Conservation (phyloP, 1,140 invertebrate genomes). For the Drosophila melanogaster region DNA sequence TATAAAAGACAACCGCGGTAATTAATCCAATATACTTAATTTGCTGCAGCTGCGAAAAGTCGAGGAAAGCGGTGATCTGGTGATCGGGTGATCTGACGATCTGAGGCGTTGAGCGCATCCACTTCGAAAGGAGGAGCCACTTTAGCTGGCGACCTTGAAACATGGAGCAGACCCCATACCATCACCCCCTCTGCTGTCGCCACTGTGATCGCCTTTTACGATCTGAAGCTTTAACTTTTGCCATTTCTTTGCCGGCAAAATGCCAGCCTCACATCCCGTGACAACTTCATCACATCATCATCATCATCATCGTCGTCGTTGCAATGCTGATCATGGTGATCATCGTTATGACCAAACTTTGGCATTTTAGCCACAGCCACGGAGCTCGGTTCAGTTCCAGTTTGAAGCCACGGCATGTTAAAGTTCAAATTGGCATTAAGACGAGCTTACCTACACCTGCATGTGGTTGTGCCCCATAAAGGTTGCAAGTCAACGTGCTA, state of each 20-base stretch:
- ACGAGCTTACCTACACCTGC: constrained; percentile 41
- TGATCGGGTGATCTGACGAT: neutral
- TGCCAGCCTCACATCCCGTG: constrained; percentile 50
- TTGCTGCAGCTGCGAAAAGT: constrained; percentile 27
- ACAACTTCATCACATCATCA: constrained; percentile 32
- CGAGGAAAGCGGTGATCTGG: neutral
- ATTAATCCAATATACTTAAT: constrained; percentile 78
- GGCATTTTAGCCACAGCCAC: constrained; percentile 54
- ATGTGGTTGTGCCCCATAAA: constrained; percentile 39
- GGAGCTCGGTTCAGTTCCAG: constrained; percentile 24
- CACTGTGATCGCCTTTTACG: neutral
- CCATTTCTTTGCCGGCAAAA: constrained; percentile 79
- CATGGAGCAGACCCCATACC: neutral
- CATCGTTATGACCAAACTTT: constrained; percentile 53
- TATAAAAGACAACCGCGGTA: constrained; percentile 72
- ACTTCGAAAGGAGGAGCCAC: constrained; percentile 13
- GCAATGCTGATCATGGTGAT: constrained; percentile 10
- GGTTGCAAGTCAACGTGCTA: constrained; percentile 12
- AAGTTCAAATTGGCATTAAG: constrained; percentile 72
- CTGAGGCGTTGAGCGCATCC: neutral
- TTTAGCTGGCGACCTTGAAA: constrained; percentile 71
- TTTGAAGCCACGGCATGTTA: constrained; percentile 59
- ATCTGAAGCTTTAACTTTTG: constrained; percentile 60
- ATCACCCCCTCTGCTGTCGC: too few species aligned
- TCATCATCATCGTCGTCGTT: constrained; percentile 27